These are phyloP conservation scores for Xiphias gladius DNA, from an alignment of 2,113 vertebrate species.

Conservation along the genomic window DNA sequence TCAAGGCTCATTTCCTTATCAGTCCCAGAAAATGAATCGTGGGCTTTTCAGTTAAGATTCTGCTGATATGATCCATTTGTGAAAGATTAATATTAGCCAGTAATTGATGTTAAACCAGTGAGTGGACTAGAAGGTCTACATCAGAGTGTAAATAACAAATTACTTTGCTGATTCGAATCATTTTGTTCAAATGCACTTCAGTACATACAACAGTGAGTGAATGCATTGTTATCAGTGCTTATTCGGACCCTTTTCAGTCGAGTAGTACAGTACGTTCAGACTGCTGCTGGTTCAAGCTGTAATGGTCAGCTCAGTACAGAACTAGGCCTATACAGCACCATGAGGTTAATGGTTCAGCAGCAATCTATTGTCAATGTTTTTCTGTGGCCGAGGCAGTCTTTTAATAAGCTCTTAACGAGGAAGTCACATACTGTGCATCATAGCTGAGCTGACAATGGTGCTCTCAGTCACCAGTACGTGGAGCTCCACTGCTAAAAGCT, in stretches of 20 bases:
- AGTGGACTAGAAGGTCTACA: background rate
- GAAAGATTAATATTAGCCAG: background rate
- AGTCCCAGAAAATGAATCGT: background rate
- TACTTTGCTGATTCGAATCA: background rate
- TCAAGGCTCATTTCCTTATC: background rate
- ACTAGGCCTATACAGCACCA: background rate
- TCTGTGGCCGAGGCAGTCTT: background rate
- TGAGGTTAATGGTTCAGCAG: constrained; percentile 2
- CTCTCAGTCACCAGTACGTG: constrained; percentile 15
- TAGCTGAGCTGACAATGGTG: background rate
- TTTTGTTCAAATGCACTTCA: background rate
- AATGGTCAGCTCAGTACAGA: background rate
- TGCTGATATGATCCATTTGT: background rate
- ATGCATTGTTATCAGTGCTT: background rate
- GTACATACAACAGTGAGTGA: background rate
- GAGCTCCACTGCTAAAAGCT: background rate
- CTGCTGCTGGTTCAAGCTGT: background rate
- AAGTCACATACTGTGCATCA: background rate
- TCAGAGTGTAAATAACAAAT: background rate
- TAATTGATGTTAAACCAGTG: background rate
- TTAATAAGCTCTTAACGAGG: constrained; percentile 6
- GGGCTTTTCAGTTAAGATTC: background rate
- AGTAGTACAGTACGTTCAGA: background rate
- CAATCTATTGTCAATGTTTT: background rate
- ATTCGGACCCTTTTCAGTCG: background rate